Percentiles rank a stretch among this genome's conserved stretches.
These are phyloP conservation scores for Labroides dimidiatus DNA, from an alignment of 2,797 vertebrate genomes.

Conservation along the genomic window DNA sequence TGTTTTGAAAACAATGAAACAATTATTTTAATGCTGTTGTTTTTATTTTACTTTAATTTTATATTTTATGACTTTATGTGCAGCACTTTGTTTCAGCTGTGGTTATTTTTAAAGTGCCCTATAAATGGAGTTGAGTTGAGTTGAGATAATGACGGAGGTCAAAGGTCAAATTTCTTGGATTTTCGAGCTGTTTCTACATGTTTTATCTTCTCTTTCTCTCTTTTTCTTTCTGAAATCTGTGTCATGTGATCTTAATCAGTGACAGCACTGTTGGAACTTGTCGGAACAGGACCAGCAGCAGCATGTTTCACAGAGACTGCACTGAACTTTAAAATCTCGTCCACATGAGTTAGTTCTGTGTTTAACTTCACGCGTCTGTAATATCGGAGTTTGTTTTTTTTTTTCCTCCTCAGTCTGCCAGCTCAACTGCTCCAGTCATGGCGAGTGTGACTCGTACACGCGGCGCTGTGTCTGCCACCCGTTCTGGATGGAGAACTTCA, in stretches of 20 bases:
- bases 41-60: no score
- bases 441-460: conserved; percentile 94
- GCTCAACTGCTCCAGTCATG: conserved; percentile 96
- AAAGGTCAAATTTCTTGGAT: conserved; percentile 9
- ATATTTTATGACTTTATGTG: no score
- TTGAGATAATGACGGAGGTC: conserved; percentile 2
- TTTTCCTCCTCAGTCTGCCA: conserved; percentile 89
- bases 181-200: neutral
- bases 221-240: neutral
- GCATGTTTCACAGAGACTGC: no score
- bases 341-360: neutral
- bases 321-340: neutral
- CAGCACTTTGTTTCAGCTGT: no score
- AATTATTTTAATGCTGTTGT: no score
- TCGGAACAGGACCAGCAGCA: no score
- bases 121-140: no score
- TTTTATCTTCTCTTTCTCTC: neutral
- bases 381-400: neutral
- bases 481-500: conserved; percentile 99
- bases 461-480: conserved; percentile 95
- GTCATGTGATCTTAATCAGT: neutral
- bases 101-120: no score
- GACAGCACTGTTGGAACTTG: no score
- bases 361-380: neutral
- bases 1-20: no score